phyloP scores from a whole-genome alignment of 2,113 vertebrate genomes.

The Passer domesticus region DNA sequence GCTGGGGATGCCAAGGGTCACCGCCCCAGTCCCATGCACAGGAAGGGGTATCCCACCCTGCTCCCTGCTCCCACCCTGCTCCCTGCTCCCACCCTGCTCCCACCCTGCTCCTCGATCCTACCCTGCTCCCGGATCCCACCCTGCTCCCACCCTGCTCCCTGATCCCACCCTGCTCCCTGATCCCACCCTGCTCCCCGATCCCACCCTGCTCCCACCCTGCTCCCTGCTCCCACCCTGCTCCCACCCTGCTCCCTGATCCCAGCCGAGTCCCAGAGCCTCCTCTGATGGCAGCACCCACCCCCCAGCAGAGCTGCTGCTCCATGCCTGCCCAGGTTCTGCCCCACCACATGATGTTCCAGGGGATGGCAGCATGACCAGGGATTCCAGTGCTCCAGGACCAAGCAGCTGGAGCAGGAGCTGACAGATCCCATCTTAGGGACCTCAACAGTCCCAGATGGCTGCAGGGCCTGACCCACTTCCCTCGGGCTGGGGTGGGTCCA shows the following conservation, averaged over 20 bases:
- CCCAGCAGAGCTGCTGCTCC: neutral
- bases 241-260: too few relatives aligned
- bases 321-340: fast-evolving
- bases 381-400: fast-evolving
- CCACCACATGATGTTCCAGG: neutral
- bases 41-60: neutral
- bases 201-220: too few relatives aligned
- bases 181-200: neutral
- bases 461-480: fast-evolving
- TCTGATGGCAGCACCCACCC: neutral
- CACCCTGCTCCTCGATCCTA: too few relatives aligned
- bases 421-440: fast-evolving
- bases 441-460: fast-evolving
- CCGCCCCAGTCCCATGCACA: fast-evolving
- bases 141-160: too few relatives aligned
- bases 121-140: too few relatives aligned
- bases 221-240: too few relatives aligned
- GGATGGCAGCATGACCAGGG: neutral
- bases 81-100: too few relatives aligned
- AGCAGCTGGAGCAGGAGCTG: neutral
- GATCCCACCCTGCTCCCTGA: too few relatives aligned
- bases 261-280: neutral
- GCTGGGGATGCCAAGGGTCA: neutral
- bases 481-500: fast-evolving
- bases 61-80: too few relatives aligned